Evolutionary conservation across 2,888 invertebrate species (phyloP).

Genomic region (Agriopis leucophaearia): DNA sequence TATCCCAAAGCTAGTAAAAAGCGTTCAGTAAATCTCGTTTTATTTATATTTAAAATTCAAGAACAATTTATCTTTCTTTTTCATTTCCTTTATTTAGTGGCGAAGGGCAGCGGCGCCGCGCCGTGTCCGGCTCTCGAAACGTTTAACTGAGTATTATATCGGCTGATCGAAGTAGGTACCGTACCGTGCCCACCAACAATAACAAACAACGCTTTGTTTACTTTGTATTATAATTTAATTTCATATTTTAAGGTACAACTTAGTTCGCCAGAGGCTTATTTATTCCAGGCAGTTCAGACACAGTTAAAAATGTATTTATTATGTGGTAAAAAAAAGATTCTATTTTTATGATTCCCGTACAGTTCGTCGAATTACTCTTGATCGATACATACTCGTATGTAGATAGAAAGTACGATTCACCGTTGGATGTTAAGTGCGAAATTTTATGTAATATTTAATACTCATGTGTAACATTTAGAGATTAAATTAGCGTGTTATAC

Average conservation of each 20-base stretch:
- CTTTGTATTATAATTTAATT: conserved; percentile 6
- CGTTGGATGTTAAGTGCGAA: too few relatives aligned
- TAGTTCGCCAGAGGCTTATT: background rate
- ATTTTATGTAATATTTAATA: too few relatives aligned
- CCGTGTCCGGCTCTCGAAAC: conserved; percentile 8
- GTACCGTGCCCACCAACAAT: background rate
- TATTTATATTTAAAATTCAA: conserved; percentile 31
- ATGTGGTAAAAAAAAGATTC: too few relatives aligned
- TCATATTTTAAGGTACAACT: too few relatives aligned
- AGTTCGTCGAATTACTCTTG: too few relatives aligned
- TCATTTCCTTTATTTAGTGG: conserved; percentile 22
- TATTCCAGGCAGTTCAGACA: background rate
- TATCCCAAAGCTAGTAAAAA: conserved; percentile 22
- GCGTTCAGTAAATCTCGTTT: conserved; percentile 21
- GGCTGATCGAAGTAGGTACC: background rate
- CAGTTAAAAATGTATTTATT: too few relatives aligned
- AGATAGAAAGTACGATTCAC: too few relatives aligned
- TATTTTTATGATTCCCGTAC: too few relatives aligned
- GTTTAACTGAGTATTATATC: background rate
- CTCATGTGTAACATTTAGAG: too few relatives aligned
- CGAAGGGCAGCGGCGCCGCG: conserved; percentile 2
- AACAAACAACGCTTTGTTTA: conserved; percentile 1
- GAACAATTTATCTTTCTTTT: conserved; percentile 30
- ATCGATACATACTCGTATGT: too few relatives aligned
- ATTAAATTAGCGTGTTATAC: too few relatives aligned